Evolutionary conservation across 2,113 vertebrate species (phyloP).

Genomic region (Melierax canorus): DNA sequence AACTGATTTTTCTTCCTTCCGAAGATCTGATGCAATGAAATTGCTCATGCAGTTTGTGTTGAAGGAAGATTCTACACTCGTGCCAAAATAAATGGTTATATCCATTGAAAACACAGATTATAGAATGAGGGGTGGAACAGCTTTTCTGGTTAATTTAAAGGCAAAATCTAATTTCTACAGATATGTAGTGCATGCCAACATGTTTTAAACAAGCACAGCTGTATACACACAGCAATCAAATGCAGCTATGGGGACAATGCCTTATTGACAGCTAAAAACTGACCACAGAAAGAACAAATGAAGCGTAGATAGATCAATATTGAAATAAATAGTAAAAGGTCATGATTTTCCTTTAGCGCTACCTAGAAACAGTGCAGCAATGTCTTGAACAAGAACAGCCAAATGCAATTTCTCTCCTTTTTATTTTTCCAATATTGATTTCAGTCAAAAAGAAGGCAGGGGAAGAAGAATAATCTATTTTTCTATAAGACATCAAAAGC

Average conservation of each 20-base stretch:
- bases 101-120: constrained; percentile 3
- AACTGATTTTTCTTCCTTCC: not conserved
- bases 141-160: not conserved
- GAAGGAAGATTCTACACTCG: not conserved
- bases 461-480: not conserved
- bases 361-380: not conserved
- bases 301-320: not conserved
- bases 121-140: not conserved
- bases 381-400: not conserved
- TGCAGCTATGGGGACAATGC: not conserved
- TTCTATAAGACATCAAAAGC: not conserved
- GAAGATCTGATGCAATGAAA: not conserved
- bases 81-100: constrained; percentile 8
- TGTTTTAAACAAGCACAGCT: constrained; percentile 32
- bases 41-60: not conserved
- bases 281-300: not conserved
- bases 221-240: constrained; percentile 23
- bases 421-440: constrained; percentile 32
- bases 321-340: not conserved
- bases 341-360: not conserved
- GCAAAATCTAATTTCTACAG: constrained; percentile 12
- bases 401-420: not conserved
- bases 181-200: not conserved
- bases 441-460: not conserved
- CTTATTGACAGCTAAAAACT: constrained; percentile 4